Conservation (phyloP, 2,888 invertebrate genomes). For the Idaea straminata region DNA sequence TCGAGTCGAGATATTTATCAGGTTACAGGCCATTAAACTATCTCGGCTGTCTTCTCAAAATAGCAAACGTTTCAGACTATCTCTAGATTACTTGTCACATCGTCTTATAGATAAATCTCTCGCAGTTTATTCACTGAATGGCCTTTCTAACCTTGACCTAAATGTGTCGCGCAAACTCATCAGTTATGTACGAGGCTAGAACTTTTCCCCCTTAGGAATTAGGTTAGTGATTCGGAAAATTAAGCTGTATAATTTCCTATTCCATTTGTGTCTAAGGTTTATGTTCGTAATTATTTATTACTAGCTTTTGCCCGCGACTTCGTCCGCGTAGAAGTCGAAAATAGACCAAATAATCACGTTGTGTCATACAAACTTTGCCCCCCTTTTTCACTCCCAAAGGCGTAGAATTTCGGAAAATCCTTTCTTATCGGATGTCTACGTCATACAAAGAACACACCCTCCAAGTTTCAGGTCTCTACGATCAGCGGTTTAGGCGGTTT, state of each 20-base stretch:
- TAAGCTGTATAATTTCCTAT: background rate
- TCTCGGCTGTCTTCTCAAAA: background rate
- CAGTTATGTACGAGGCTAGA: background rate
- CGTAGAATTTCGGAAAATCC: too few relatives aligned
- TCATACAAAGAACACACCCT: too few relatives aligned
- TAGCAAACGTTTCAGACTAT: background rate
- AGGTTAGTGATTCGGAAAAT: background rate
- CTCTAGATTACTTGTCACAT: background rate
- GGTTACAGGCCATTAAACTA: background rate
- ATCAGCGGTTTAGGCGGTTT: too few relatives aligned
- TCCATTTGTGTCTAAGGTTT: background rate
- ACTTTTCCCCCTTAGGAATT: background rate
- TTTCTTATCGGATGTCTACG: too few relatives aligned
- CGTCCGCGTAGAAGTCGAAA: too few relatives aligned
- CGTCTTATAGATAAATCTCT: background rate
- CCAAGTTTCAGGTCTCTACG: too few relatives aligned
- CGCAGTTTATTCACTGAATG: background rate
- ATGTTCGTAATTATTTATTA: background rate
- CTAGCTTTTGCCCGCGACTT: too few relatives aligned
- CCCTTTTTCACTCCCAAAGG: too few relatives aligned
- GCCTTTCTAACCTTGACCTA: conserved; percentile 3
- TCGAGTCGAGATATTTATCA: background rate
- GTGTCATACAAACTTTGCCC: too few relatives aligned
- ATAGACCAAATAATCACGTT: too few relatives aligned
- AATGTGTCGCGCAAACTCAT: background rate